Evolutionary conservation across 2,113 vertebrate genomes (phyloP), one percentile per base, ranked within the genome.

Genomic region (Propithecus coquereli): DNA sequence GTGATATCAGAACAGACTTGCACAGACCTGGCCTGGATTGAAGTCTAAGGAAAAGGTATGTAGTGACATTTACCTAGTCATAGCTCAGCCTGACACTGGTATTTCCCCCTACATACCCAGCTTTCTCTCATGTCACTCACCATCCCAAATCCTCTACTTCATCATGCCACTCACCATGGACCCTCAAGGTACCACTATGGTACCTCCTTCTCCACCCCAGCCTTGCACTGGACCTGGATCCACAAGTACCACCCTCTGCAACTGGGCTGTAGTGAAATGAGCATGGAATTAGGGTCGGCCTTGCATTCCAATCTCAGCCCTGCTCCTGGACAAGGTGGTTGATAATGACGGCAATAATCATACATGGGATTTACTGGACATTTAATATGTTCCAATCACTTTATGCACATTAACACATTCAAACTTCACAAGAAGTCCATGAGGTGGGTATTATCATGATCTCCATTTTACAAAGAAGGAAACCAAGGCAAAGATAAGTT

Each of bases 111-210:
- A 22, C 16, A 65, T 13, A 43, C 14, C 6, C 25, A 74, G 20
- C 16, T 47, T 59, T 22, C 30, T 54, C 13, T 88, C 57, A 25
- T 23, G 5, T 10, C 43, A 22, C 2, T 37, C 23, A 84, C 25
- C 65, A 68, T 25, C 57, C 45, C 59, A 86, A 16, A 70, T 17
- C 37, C 34, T 85, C 27, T 14, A 0, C 9, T n/a, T 80, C 71
- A 27, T 50, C 66, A 76, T 23, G n/a, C 0, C 13, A 6, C 32
- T 80, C 30, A 14, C 30, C 61, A 54, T 0, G 4, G 50, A 59
- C 47, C 77, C 13, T 68, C 50, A 13, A 0, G 22, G 34, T 0
- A 7, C 23, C n/a, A 22, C 8, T 4, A 2, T 0, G 3, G 43
- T 4, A 20, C 3, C 47, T 32, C 37, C 13, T 25, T 70, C 61